These are phyloP conservation scores for Merluccius polli DNA, from an alignment of 2,797 vertebrate genomes.

Conservation along the genomic window DNA sequence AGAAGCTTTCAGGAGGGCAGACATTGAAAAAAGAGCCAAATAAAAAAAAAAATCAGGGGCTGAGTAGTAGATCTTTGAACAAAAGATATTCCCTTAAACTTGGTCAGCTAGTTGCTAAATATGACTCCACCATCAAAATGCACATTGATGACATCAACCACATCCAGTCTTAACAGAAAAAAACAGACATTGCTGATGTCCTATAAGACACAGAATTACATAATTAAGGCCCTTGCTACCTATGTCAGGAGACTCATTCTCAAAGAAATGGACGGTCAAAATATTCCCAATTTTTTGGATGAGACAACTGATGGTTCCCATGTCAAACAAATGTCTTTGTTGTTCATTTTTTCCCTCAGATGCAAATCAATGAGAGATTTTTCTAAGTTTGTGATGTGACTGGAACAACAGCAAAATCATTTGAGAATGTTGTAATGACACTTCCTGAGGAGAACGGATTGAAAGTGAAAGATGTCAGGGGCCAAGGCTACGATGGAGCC, in stretches of 20 bases:
- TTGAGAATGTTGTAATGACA: not conserved
- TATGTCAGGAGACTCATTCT: not conserved
- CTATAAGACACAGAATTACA: not conserved
- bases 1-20: conserved; percentile 2
- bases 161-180: no score
- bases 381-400: not conserved
- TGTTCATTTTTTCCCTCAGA: not conserved
- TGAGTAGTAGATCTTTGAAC: not conserved
- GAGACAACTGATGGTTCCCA: not conserved
- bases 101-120: conserved; percentile 10
- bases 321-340: not conserved
- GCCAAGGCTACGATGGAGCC: not conserved
- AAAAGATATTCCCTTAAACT: conserved; percentile 4
- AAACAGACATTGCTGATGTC: no score
- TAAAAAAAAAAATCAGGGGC: conserved; percentile 3
- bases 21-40: conserved; percentile 1
- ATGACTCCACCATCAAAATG: conserved; percentile 20
- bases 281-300: not conserved
- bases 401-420: not conserved
- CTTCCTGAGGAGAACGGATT: not conserved
- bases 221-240: not conserved
- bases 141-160: conserved; percentile 3
- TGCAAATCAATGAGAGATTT: not conserved
- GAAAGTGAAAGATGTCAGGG: not conserved
- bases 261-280: no score